Evolutionary conservation across 2,797 vertebrate species (phyloP).

Genomic region (Siniperca scherzeri): DNA sequence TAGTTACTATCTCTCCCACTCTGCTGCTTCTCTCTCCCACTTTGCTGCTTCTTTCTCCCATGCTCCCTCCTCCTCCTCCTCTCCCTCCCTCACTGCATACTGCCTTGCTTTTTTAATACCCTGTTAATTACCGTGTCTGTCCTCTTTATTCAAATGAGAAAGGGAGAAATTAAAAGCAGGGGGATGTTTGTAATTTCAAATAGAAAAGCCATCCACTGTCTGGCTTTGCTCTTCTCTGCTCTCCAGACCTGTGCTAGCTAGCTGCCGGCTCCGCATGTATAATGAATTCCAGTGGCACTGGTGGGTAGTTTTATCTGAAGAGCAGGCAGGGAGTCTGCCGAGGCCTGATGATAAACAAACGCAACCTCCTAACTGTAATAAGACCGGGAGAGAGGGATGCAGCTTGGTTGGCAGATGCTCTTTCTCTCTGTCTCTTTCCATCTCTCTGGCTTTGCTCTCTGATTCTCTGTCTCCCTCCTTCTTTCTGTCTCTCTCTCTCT

Average conservation of each 20-base stretch:
- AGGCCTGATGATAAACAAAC: conserved; percentile 81
- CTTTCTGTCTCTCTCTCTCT: background rate
- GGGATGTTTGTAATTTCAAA: conserved; percentile 82
- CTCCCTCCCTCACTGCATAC: conserved; percentile 46
- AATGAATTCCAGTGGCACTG: conserved; percentile 77
- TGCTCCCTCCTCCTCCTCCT: conserved; percentile 26
- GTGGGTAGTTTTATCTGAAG: conserved; percentile 78
- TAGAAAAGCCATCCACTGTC: conserved; percentile 53
- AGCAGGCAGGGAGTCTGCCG: conserved; percentile 61
- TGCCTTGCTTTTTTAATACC: conserved; percentile 83
- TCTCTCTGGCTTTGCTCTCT: conserved; percentile 18
- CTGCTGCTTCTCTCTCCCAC: conserved; percentile 24
- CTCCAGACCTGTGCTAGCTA: conserved; percentile 52
- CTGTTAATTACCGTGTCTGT: conserved; percentile 86
- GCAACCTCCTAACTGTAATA: conserved; percentile 63
- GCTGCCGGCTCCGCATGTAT: conserved; percentile 53
- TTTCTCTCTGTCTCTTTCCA: conserved; percentile 25
- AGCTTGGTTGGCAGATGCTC: conserved; percentile 46
- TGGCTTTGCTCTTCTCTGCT: conserved; percentile 53
- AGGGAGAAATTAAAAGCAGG: conserved; percentile 83
- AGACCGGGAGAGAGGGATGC: conserved; percentile 50
- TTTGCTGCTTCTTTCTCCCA: conserved; percentile 29
- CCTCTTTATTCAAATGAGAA: conserved; percentile 87
- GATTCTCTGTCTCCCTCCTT: background rate
- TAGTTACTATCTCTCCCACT: conserved; percentile 70